Evolutionary conservation across 2,113 vertebrate species (phyloP).

Genomic region (Tor tambroides): DNA sequence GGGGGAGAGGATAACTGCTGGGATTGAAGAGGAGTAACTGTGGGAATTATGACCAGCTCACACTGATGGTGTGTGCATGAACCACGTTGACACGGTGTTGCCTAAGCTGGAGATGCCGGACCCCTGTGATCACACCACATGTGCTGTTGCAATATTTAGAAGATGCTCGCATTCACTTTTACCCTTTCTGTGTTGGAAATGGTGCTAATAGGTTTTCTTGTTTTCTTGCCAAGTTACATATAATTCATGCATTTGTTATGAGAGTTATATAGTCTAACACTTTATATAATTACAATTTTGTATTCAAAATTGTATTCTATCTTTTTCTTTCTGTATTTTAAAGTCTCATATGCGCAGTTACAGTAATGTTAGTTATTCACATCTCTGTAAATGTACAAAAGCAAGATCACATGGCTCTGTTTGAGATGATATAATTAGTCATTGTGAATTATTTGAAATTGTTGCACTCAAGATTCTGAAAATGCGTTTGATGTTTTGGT

Average conservation of each 20-base stretch:
- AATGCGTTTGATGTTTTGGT: conserved; percentile 58
- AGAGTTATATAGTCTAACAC: background rate
- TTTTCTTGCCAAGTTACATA: background rate
- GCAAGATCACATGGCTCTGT: conserved; percentile 19
- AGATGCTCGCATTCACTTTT: background rate
- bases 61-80: conserved; percentile 1
- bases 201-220: background rate
- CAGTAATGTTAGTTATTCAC: background rate
- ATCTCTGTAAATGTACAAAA: conserved; percentile 1
- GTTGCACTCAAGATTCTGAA: conserved; percentile 26
- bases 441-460: conserved; percentile 48
- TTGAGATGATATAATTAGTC: conserved; percentile 30
- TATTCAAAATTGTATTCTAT: too few species aligned
- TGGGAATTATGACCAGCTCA: conserved; percentile 45
- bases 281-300: too few species aligned
- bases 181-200: background rate
- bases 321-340: background rate
- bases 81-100: background rate
- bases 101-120: conserved; percentile 26
- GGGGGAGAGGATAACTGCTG: conserved; percentile 47
- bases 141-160: conserved; percentile 39
- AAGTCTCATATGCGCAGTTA: background rate
- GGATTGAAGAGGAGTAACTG: conserved; percentile 47
- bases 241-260: background rate
- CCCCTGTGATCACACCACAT: conserved; percentile 29